These are phyloP conservation scores for Neodiprion pinetum DNA, from an alignment of 1,140 invertebrate species.

Conservation along the genomic window DNA sequence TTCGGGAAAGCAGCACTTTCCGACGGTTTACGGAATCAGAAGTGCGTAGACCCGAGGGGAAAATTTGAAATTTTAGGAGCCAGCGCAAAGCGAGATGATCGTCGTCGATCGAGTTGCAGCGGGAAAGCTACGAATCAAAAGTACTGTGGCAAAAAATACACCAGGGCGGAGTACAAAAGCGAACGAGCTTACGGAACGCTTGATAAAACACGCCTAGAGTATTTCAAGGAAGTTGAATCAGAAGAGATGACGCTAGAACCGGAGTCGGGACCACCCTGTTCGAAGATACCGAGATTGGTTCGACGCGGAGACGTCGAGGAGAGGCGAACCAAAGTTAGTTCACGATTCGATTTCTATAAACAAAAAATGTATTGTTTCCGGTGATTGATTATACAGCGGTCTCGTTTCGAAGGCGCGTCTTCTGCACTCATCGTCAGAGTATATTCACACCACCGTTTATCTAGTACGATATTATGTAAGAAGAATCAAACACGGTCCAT, in stretches of 20 bases:
- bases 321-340: not conserved
- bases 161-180: not conserved
- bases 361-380: no score
- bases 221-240: not conserved
- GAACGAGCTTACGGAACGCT: not conserved
- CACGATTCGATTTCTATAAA: no score
- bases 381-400: no score
- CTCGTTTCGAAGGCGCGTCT: no score
- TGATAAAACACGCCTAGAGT: not conserved
- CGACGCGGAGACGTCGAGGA: not conserved
- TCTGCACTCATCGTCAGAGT: no score
- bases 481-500: no score
- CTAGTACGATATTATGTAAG: no score
- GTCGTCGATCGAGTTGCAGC: not conserved
- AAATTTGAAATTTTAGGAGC: no score
- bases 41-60: no score
- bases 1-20: no score
- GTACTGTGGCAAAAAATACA: not conserved
- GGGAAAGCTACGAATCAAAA: not conserved
- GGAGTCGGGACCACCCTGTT: not conserved
- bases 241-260: not conserved
- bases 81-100: not conserved
- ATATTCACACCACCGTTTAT: no score
- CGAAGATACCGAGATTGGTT: not conserved
- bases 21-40: no score